phyloP scores from a whole-genome alignment of 2,113 vertebrate species.

The Plectropomus leopardus region DNA sequence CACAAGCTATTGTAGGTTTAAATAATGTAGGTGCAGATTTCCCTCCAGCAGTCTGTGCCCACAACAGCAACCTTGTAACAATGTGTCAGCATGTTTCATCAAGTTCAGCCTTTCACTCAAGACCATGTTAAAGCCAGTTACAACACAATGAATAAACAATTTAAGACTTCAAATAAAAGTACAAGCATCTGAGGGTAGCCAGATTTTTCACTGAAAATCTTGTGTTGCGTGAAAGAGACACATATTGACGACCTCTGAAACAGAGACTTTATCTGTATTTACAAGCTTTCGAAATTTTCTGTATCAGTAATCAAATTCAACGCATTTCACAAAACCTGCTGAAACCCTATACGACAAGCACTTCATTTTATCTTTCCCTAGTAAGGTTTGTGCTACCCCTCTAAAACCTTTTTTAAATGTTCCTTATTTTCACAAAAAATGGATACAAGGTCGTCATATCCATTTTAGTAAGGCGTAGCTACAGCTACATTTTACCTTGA shows the following conservation, averaged over 20 bases:
- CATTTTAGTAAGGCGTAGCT: conserved; percentile 23
- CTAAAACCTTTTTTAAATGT: conserved; percentile 2
- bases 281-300: not conserved
- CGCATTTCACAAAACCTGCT: conserved; percentile 1
- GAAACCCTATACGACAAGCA: conserved; percentile 7
- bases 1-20: conserved; percentile 31
- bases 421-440: conserved; percentile 32
- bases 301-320: conserved; percentile 14
- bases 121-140: not conserved
- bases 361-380: not conserved
- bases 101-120: conserved; percentile 7
- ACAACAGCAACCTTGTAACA: conserved; percentile 19
- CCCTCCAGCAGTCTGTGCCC: conserved; percentile 4
- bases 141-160: not conserved
- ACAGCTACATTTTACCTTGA: conserved; percentile 55
- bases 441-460: conserved; percentile 10
- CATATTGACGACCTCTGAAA: not conserved
- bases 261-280: not conserved
- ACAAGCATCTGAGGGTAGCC: not conserved
- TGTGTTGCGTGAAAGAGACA: not conserved
- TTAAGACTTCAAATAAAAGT: conserved; percentile 1
- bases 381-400: conserved; percentile 5
- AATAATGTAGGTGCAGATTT: conserved; percentile 44
- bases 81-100: conserved; percentile 37
- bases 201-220: not conserved